Conservation (phyloP, 2,113 vertebrate genomes). For the Alouatta palliata region DNA sequence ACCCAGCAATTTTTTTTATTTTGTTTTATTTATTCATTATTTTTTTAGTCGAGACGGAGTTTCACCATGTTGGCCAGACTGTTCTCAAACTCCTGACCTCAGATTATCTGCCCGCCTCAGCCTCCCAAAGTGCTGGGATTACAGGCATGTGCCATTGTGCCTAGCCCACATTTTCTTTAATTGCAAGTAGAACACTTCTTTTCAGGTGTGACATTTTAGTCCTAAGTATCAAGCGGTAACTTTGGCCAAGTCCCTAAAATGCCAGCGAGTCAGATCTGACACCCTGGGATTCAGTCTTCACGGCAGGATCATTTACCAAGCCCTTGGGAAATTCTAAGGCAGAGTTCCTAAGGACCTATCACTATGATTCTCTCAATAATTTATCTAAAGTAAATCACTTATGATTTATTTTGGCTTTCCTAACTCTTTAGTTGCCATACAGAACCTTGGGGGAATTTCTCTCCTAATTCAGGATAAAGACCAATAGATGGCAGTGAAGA, state of each 20-base stretch:
- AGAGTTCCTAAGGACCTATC: background rate
- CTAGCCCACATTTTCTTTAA: background rate
- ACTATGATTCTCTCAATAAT: background rate
- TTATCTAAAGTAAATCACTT: background rate
- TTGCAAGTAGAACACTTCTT: background rate
- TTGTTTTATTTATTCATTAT: no score
- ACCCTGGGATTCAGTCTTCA: background rate
- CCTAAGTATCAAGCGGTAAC: background rate
- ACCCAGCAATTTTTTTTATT: no score
- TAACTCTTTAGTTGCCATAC: background rate
- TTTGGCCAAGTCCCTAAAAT: background rate
- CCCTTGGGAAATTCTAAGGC: background rate
- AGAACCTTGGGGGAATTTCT: background rate
- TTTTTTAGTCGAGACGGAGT: no score
- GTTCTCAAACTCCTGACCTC: no score
- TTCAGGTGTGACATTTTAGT: background rate
- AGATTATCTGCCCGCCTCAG: no score
- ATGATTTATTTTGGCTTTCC: background rate
- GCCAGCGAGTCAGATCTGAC: background rate
- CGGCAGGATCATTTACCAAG: background rate
- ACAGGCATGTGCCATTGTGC: no score
- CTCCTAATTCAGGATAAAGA: constrained; percentile 9
- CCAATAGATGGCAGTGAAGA: background rate
- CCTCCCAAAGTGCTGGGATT: no score
- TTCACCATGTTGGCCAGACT: no score